Evolutionary conservation across 2,797 vertebrate genomes (phyloP), one percentile per base, ranked within the genome.

Genomic region (Hoplostethus mediterraneus): DNA sequence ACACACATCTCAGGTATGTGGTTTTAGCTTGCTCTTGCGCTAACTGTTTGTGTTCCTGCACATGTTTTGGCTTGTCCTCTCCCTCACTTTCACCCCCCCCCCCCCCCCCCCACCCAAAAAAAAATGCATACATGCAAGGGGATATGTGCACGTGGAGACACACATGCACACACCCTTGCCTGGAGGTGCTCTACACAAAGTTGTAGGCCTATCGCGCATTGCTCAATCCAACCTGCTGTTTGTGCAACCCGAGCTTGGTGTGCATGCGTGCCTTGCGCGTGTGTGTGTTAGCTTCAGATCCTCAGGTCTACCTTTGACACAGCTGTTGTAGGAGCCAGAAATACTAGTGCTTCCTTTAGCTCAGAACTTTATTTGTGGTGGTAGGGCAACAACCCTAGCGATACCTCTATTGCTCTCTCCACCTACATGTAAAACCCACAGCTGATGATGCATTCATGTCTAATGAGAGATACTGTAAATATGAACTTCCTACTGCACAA

Each of bases 1-100:
- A 81, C 77, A 82, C 64, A 67, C 68, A 62, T 71, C 83, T 87
- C 86, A 90, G 90, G 90, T 91, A 93, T 93, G 91, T 3, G 49
- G 81, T 81, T 77, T 79, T 84, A 90, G 85, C 84, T 52, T 0
- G 36, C 71, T 75, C 78, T 79, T 81, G 64, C 21, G 21, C 21
- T 1, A 21, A 57, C 81, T 67, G 79, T 67, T 77, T 90, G 67
- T 82, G 79, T 66, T 75, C 36, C 71, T 56, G 48, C 42, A 74
- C 92, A 1, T 85, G 92, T 89, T 85, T 81, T 79, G 71, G 73
- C 93, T 81, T 85, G 90, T 86, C 57, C 71, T 76, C 45, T 59
- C 55, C 66, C 64, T 71, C 60, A 36, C 55, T 25, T 48, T 51
- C 80, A 63, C 49, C 56, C 40, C 54, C n/a, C 5, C 55, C 8